Evolutionary conservation across 2,888 invertebrate genomes (phyloP), one percentile per base, ranked within the genome.

Genomic region (Cancer borealis): DNA sequence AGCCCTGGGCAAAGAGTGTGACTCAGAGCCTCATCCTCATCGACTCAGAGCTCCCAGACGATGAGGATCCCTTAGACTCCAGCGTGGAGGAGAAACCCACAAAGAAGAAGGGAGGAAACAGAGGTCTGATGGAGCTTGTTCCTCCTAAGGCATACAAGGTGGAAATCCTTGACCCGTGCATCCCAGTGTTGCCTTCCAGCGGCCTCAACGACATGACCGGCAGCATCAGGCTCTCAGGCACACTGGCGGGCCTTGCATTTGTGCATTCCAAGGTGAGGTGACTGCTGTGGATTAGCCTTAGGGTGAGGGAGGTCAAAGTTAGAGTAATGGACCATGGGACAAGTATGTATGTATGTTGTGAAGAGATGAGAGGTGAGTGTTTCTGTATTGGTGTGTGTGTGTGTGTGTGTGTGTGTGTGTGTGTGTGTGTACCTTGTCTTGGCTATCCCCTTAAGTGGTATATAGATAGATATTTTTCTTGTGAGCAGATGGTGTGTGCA

Each of bases 241-340:
- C 98, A 91, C 97, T 98, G 21, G 97, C 97, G 0, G 97, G 98
- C 92, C 97, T 98, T 96, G 97, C 98, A n/a, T 98, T 98, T 97
- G 97, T 98, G 96, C 98, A 98, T 96, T 97, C 98, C 17, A 98
- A 95, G 92, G 95, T 93, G 21, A 92, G 89, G 30, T 93, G 21
- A 92, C 84, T 21, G 26, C 73, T 26, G 5, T 73, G 73, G 73
- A 26, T 26, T 26, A n/a, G n/a, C n/a, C 26, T 8, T n/a, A 73
- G 26, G 21, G 26, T n/a, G n/a, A 26, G 26, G n/a, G 21, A 21
- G 10, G 5, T n/a, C 26, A 14, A 66, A 66, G 3, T n/a, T n/a
- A 4, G 21, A 21, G 14, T 5, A 66, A 21, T 73, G 26, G n/a
- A n/a, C 26, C n/a, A 12, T 54, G 8, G 8, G 54, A 54, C 3